These are phyloP conservation scores for Phainopepla nitens DNA, from an alignment of 2,113 vertebrate genomes.

Conservation along the genomic window DNA sequence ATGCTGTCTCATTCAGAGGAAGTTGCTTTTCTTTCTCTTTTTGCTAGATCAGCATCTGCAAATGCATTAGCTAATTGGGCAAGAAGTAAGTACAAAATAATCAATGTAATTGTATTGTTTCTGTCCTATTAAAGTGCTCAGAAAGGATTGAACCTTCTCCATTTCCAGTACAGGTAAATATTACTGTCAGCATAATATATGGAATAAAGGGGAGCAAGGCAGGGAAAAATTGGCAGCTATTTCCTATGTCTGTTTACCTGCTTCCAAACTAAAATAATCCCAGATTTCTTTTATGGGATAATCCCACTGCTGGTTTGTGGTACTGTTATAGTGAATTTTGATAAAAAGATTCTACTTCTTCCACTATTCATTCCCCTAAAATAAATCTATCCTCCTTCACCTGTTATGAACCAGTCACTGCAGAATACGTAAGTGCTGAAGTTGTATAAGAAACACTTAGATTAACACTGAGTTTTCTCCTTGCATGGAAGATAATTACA, in stretches of 20 bases:
- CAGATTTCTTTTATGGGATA: neutral
- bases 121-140: neutral
- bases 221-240: neutral
- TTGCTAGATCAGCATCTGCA: neutral
- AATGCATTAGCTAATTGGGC: neutral
- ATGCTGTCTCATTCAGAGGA: neutral
- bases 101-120: neutral
- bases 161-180: neutral
- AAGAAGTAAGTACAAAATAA: neutral
- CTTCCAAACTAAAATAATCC: neutral
- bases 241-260: neutral
- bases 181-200: neutral
- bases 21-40: neutral
- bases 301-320: neutral
- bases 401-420: neutral
- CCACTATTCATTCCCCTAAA: neutral
- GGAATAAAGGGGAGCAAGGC: neutral
- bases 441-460: neutral
- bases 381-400: neutral
- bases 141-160: neutral
- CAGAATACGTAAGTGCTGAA: neutral
- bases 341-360: neutral
- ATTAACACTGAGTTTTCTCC: neutral
- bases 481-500: constrained; percentile 10
- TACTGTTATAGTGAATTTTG: neutral